Base-by-base conservation (phyloP, 2,113 vertebrate genomes). In the Apodemus speciosus region DNA sequence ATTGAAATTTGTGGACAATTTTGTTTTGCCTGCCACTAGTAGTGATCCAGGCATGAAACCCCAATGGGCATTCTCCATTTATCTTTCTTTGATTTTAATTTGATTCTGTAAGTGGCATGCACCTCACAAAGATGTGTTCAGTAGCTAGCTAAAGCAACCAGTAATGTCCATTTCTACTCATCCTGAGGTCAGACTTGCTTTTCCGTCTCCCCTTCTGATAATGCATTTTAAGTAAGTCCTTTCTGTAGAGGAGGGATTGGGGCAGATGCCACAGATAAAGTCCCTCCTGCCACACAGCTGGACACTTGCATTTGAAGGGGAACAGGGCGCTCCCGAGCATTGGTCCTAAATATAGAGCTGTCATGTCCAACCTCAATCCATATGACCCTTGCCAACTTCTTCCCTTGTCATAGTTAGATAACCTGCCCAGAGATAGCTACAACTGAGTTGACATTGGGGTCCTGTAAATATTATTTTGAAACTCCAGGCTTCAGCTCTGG, bases 21-120 rank as follows among this genome's bases (percentile, higher is more conserved):
- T 73, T 43, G 10, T 84, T 69, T 71, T 73, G 53, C 3, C 15
- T 85, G 18, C 51, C 30, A 68, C 8, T 1, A 68, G 68, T 69
- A 21, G 18, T 66, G 51, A 46, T 79, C n/a, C 32, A 72, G 76
- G 68, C 51, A 27, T 91, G 30, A 77, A 85, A 64, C 53, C 16
- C n/a, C 58, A 56, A 38, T 93, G 49, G n/a, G 86, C 60, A 25
- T 72, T 95, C 91, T 88, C 89, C 68, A 40, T 91, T 85, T 90
- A 0, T 75, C 90, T 92, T 71, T 43, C 18, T 43, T 27, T 86
- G 3, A 4, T 60, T 18, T 96, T 94, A 66, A 93, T 95, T 56
- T 95, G 27, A 18, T 46, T 62, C 51, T 73, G 40, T 64, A 32
- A 93, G 4, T 64, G 25, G 25, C 11, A 62, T 68, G 6, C 15